Evolutionary conservation across 1,140 invertebrate genomes (phyloP).

Genomic region (Drosophila nannoptera): DNA sequence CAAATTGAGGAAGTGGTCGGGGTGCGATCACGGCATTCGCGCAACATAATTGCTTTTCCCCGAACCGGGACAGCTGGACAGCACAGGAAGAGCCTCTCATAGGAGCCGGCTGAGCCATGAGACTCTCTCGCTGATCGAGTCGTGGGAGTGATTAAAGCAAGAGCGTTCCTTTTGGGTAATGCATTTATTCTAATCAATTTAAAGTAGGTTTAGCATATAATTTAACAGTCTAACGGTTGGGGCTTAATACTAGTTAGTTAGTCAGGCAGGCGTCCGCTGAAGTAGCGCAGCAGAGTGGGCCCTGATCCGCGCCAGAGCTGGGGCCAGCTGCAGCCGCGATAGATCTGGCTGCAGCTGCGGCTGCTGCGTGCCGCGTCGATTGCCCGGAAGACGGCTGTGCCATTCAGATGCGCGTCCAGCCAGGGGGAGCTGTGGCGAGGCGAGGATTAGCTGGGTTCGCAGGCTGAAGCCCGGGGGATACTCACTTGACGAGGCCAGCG

Average conservation of each 20-base stretch:
- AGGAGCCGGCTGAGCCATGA: no score
- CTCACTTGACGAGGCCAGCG: conserved; percentile 52
- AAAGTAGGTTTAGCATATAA: no score
- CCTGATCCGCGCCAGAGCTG: conserved; percentile 14
- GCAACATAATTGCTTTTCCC: no score
- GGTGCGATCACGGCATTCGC: no score
- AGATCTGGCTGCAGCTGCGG: conserved; percentile 34
- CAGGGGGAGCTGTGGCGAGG: conserved; percentile 38
- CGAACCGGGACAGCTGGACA: no score
- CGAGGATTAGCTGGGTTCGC: neutral
- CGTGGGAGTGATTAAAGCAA: no score
- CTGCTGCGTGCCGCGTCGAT: conserved; percentile 43
- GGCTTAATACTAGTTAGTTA: neutral
- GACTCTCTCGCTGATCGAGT: no score
- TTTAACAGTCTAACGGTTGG: no score
- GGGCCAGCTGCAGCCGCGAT: conserved; percentile 48
- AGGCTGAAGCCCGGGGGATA: neutral
- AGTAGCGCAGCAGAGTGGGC: conserved; percentile 33
- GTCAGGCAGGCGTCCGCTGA: conserved; percentile 25
- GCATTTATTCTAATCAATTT: no score
- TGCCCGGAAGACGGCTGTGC: conserved; percentile 54
- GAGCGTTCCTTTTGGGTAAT: no score
- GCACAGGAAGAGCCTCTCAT: no score
- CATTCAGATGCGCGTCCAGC: conserved; percentile 42
- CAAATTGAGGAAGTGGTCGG: conserved; percentile 15